Evolutionary conservation across 2,797 vertebrate genomes (phyloP), one percentile per base, ranked within the genome.

Genomic region (Clarias platycephalus): DNA sequence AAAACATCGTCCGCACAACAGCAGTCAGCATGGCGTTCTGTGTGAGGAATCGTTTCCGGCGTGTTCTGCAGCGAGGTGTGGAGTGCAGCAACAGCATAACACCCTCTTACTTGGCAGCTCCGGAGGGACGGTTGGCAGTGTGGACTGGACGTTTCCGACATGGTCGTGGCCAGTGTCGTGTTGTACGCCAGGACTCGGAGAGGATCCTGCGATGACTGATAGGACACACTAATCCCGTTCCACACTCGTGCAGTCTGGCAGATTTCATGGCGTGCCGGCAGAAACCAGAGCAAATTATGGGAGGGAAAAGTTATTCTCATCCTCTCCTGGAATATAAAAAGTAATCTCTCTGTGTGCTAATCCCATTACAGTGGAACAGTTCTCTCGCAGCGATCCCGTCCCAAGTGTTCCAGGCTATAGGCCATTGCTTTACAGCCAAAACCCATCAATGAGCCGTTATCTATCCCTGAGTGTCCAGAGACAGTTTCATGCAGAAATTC

Each of bases 251-350:
- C 86, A 72, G 88, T 88, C 84, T 84, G 81, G 76, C 53, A 34
- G 76, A 62, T 78, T 78, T 78, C 9, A 34, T 40, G 34, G 22
- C 2, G 31, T 84, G 89, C 85, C 63, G 89, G 58, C 85, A 88
- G 82, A 89, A 90, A 75, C 49, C 81, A 83, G 86, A 91, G 86
- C 88, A 92, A 92, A 92, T 91, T 87, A 92, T 90, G 87, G 87
- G 70, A 80, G 85, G 37, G 66, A 75, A 84, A 26, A 15, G 2
- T 16, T 87, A 74, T 88, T 88, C 82, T 87, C 89, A 87, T 84
- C 74, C 77, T 24, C 82, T 88, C 63, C 49, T 67, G 88, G 92
- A 84, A 91, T 88, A 88, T 92, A 88, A 83, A 68, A 85, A 79
- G 64, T 71, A 85, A 82, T 66, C 79, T 81, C 57, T 81, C 85